Conservation (phyloP, 2,113 vertebrate species). For the Ardeotis arabs region DNA sequence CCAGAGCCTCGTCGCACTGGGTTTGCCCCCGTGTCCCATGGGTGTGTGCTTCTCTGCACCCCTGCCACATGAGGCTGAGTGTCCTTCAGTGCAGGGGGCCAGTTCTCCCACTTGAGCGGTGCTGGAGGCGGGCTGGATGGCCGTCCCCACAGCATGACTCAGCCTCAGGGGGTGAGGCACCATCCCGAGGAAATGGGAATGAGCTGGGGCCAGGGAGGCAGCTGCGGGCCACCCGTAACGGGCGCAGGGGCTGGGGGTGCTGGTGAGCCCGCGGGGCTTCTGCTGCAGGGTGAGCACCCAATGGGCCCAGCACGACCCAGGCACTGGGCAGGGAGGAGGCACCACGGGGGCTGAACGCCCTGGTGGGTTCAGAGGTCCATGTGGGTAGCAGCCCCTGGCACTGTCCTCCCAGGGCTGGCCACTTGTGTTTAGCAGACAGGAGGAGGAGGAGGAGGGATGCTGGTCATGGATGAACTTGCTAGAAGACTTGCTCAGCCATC, state of each 20-base stretch:
- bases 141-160: too few relatives aligned
- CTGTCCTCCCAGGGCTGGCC: fast-evolving
- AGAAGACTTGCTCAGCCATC: not conserved
- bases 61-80: not conserved
- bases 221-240: fast-evolving
- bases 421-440: not conserved
- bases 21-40: not conserved
- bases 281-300: not conserved
- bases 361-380: not conserved
- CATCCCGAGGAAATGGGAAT: not conserved
- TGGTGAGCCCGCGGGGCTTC: fast-evolving
- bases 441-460: not conserved
- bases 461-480: too few relatives aligned
- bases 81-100: fast-evolving
- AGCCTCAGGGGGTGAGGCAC: not conserved
- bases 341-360: not conserved
- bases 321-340: not conserved
- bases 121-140: not conserved
- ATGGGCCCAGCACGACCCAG: not conserved
- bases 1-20: fast-evolving
- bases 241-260: not conserved
- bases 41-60: fast-evolving
- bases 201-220: not conserved
- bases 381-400: not conserved
- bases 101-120: not conserved